These are phyloP conservation scores for Neoitamus cyanurus DNA, from an alignment of 2,888 invertebrate species.

Conservation along the genomic window DNA sequence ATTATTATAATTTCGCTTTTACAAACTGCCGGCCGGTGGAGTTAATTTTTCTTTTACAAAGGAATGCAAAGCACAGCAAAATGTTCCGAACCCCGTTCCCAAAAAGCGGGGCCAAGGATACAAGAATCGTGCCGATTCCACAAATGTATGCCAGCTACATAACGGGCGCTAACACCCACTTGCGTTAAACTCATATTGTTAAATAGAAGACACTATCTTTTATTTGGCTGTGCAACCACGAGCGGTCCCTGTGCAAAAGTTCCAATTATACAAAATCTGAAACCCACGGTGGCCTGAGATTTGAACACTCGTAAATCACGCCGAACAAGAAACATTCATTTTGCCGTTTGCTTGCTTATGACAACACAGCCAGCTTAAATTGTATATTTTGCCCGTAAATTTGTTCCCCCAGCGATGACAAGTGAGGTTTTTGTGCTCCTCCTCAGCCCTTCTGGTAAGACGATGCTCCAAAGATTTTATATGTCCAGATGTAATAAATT, in stretches of 20 bases:
- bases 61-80: no score
- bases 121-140: not conserved
- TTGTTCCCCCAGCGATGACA: slow-evolving; percentile 6
- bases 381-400: slow-evolving; percentile 50
- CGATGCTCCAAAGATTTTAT: slow-evolving; percentile 38
- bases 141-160: not conserved
- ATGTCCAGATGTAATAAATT: slow-evolving; percentile 22
- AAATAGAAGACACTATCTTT: not conserved
- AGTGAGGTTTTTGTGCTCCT: slow-evolving; percentile 17
- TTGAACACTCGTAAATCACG: slow-evolving; percentile 49
- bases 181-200: not conserved
- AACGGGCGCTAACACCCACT: not conserved
- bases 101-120: no score
- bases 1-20: no score
- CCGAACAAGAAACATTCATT: slow-evolving; percentile 50
- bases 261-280: not conserved
- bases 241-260: not conserved
- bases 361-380: slow-evolving; percentile 48
- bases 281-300: slow-evolving; percentile 6
- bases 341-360: slow-evolving; percentile 46
- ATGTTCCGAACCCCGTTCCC: no score
- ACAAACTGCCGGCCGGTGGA: no score
- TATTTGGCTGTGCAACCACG: not conserved
- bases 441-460: slow-evolving; percentile 44
- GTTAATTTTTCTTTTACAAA: no score